These are phyloP conservation scores for Apocheima hispidaria DNA, from an alignment of 2,888 invertebrate species.

Conservation along the genomic window DNA sequence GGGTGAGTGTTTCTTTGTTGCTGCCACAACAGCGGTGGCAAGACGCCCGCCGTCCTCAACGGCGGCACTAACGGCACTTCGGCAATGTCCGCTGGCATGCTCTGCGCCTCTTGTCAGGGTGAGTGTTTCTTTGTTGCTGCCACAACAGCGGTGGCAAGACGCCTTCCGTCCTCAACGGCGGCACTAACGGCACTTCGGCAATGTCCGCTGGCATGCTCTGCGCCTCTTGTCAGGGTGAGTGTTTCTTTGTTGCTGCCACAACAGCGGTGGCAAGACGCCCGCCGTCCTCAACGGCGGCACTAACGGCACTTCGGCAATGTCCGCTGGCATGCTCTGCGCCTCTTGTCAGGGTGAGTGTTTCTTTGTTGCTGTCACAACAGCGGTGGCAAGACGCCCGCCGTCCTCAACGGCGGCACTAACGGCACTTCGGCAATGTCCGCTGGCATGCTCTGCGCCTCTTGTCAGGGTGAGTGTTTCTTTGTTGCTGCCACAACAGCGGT, in stretches of 20 bases:
- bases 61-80: constrained; percentile 91
- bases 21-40: constrained; percentile 80
- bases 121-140: constrained; percentile 57
- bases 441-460: constrained; percentile 82
- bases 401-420: constrained; percentile 92
- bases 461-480: constrained; percentile 71
- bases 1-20: constrained; percentile 61
- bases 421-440: constrained; percentile 87
- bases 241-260: constrained; percentile 72
- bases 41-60: constrained; percentile 89
- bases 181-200: constrained; percentile 89
- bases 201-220: constrained; percentile 78
- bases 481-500: constrained; percentile 76
- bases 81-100: constrained; percentile 73
- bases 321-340: constrained; percentile 76
- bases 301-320: constrained; percentile 88
- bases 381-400: constrained; percentile 82
- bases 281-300: constrained; percentile 93
- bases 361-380: constrained; percentile 74
- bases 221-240: constrained; percentile 84
- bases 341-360: constrained; percentile 81
- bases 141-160: constrained; percentile 75
- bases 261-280: constrained; percentile 72
- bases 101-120: constrained; percentile 86
- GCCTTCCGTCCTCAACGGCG: constrained; percentile 91